Evolutionary conservation across 64 coral and sea anemone genomes (phyloP).

Genomic region (Actinia tenebrosa): DNA sequence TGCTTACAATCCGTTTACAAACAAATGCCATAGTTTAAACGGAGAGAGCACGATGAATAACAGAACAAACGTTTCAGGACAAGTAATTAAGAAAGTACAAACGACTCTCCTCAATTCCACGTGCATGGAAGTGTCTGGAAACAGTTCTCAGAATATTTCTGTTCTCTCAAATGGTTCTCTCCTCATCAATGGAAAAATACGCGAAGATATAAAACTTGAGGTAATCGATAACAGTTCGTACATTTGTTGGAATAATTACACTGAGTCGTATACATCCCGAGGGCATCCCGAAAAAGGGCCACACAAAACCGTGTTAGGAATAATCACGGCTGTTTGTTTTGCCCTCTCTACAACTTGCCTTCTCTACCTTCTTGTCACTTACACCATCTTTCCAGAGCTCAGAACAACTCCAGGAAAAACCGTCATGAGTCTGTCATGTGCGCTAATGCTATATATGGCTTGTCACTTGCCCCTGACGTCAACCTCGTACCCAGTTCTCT

Average conservation of each 20-base stretch:
- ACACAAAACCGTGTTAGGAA: not conserved
- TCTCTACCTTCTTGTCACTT: not conserved
- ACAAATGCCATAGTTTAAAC: not conserved
- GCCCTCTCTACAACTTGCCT: not conserved
- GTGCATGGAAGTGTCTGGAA: not conserved
- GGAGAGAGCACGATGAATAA: not conserved
- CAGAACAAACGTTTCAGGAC: not conserved
- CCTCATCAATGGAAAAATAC: not conserved
- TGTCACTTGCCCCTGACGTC: slow-evolving; percentile 8
- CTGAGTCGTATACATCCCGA: not conserved
- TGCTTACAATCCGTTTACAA: not conserved
- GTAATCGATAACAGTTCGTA: slow-evolving; percentile 18
- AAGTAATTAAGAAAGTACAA: not conserved
- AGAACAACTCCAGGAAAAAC: slow-evolving; percentile 3
- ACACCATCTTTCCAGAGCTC: not conserved
- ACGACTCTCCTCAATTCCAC: not conserved
- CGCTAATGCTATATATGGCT: slow-evolving; percentile 1
- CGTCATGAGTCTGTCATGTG: slow-evolving; percentile 14
- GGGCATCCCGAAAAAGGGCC: not conserved
- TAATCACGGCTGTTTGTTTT: not conserved
- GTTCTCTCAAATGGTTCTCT: not conserved
- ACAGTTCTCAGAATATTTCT: not conserved
- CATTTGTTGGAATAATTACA: slow-evolving; percentile 8
- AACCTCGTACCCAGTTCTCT: slow-evolving; percentile 13
- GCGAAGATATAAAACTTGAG: not conserved